Conservation (phyloP, 2,797 vertebrate species). For the Brachyrhaphis roseni region DNA sequence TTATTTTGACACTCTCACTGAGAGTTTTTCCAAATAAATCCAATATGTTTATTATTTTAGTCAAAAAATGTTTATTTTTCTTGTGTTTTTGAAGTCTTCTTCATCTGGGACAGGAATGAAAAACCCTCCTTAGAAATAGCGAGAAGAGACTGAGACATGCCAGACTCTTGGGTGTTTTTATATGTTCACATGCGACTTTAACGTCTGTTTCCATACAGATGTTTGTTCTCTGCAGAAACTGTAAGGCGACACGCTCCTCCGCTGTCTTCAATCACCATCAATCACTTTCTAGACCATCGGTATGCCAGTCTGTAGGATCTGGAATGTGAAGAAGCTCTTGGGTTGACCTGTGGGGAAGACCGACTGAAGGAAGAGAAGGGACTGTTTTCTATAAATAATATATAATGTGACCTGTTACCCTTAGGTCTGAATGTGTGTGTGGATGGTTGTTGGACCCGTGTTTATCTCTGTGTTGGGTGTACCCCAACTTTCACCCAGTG, state of each 20-base stretch:
- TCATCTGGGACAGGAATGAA: neutral
- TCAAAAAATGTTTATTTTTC: neutral
- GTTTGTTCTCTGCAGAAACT: slow-evolving; percentile 35
- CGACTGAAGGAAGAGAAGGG: neutral
- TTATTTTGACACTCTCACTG: neutral
- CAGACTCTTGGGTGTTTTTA: neutral
- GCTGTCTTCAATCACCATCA: slow-evolving; percentile 54
- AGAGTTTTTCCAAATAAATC: neutral
- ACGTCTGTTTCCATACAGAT: slow-evolving; percentile 48
- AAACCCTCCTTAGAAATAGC: neutral
- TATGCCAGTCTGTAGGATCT: slow-evolving; percentile 51
- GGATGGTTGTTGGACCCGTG: neutral
- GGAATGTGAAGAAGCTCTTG: slow-evolving; percentile 61
- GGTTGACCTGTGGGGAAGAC: slow-evolving; percentile 28
- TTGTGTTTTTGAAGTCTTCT: neutral
- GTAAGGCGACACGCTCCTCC: slow-evolving; percentile 48
- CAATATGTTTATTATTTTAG: neutral
- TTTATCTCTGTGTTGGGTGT: neutral
- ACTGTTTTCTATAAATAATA: slow-evolving; percentile 1
- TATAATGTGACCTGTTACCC: neutral
- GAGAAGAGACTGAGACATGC: neutral
- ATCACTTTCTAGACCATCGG: slow-evolving; percentile 65
- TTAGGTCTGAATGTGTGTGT: neutral
- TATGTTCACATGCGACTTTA: slow-evolving; percentile 23
- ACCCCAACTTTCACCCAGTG: neutral